These are phyloP conservation scores for Onchidella celtica DNA, from an alignment of 2,888 invertebrate species.

Conservation along the genomic window DNA sequence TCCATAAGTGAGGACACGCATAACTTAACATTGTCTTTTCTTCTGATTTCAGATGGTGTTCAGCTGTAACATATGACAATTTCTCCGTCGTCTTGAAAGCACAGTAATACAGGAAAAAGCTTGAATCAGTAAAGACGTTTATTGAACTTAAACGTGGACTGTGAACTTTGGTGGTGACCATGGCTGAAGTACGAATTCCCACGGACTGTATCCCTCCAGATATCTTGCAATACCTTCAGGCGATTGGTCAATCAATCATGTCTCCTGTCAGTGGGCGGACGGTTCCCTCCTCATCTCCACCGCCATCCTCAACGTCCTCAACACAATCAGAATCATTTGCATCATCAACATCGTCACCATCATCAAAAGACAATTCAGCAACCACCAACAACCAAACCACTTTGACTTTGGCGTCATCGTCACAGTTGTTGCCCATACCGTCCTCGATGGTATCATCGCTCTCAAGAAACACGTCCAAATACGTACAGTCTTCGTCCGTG, in stretches of 20 bases:
- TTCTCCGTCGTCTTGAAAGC: too few species aligned
- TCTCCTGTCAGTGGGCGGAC: background rate
- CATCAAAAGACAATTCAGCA: too few species aligned
- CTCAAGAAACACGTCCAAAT: background rate
- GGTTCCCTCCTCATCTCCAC: background rate
- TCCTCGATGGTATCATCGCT: background rate
- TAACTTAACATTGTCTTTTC: too few species aligned
- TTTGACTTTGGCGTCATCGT: background rate
- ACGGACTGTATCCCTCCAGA: constrained; percentile 40
- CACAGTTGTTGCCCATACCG: background rate
- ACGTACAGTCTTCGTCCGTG: background rate
- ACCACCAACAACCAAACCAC: too few species aligned
- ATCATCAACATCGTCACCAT: too few species aligned
- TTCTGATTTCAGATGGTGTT: too few species aligned
- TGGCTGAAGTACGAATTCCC: constrained; percentile 49
- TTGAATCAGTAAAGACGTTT: too few species aligned
- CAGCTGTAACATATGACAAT: too few species aligned
- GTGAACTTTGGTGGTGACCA: background rate
- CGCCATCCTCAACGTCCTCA: background rate
- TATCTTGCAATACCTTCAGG: constrained; percentile 45
- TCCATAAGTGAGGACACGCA: too few species aligned
- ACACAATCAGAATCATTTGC: too few species aligned
- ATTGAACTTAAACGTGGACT: too few species aligned
- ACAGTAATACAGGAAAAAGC: too few species aligned
- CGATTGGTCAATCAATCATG: constrained; percentile 23